These are phyloP conservation scores for Polymixis lichenea DNA, from an alignment of 2,888 invertebrate species.

Conservation along the genomic window DNA sequence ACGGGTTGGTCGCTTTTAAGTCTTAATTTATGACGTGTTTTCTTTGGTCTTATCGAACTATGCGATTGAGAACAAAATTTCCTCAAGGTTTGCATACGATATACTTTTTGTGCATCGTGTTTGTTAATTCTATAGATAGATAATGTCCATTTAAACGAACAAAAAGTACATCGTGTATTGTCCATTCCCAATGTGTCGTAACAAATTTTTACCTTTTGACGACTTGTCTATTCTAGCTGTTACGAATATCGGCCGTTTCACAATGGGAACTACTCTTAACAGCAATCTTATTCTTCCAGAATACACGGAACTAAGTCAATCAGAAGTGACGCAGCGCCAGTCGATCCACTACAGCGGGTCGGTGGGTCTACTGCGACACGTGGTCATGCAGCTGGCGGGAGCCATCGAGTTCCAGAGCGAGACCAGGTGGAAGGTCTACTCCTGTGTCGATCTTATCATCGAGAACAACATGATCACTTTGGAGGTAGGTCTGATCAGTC, in stretches of 20 bases:
- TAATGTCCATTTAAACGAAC: background rate
- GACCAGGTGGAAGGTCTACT: conserved; percentile 95
- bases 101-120: background rate
- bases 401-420: conserved; percentile 92
- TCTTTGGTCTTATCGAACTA: background rate
- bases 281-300: conserved; percentile 86
- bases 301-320: conserved; percentile 98
- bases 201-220: too few relatives aligned
- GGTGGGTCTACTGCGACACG: conserved; percentile 92
- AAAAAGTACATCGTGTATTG: background rate
- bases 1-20: too few relatives aligned
- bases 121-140: background rate
- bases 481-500: conserved; percentile 90
- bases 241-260: background rate
- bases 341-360: conserved; percentile 96
- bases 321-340: conserved; percentile 97
- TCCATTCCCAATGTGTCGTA: background rate
- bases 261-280: background rate
- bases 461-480: conserved; percentile 96
- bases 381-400: conserved; percentile 94
- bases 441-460: conserved; percentile 94
- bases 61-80: background rate
- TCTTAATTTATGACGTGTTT: background rate
- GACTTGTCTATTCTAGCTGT: background rate
- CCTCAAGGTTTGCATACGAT: background rate